Conservation (phyloP, 2,113 vertebrate species). For the Oreochromis tanganicae region DNA sequence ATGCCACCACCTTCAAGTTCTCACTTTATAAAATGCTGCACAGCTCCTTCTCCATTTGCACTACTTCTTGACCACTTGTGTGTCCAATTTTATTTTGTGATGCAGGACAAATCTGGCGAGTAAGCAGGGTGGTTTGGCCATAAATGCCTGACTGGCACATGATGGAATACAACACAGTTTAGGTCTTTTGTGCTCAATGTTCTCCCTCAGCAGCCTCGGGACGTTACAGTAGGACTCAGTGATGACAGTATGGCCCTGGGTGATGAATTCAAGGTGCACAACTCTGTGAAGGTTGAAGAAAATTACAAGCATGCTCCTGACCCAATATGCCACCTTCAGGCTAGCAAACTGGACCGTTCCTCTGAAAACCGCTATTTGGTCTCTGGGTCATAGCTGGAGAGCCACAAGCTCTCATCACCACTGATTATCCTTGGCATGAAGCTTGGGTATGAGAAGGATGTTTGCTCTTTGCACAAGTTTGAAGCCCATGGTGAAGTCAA, state of each 20-base stretch:
- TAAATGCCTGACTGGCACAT: neutral
- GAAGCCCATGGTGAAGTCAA: neutral
- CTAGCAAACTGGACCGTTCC: neutral
- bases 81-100: neutral
- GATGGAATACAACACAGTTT: neutral
- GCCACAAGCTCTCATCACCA: neutral
- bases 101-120: neutral
- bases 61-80: neutral
- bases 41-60: neutral
- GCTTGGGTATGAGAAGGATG: neutral
- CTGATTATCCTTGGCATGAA: neutral
- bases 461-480: neutral
- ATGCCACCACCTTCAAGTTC: neutral
- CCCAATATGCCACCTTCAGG: neutral
- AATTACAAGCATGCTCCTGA: neutral
- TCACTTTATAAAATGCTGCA: neutral
- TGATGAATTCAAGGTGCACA: neutral
- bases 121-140: neutral
- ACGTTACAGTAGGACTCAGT: neutral
- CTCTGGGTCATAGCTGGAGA: neutral
- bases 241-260: neutral
- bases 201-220: neutral
- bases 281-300: neutral
- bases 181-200: neutral
- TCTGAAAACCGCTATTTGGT: neutral